A percentile compares a stretch with the other conserved stretches of the same genome.
Evolutionary conservation across 1,140 invertebrate species (phyloP).

Genomic region (Wiebesia pumilae): DNA sequence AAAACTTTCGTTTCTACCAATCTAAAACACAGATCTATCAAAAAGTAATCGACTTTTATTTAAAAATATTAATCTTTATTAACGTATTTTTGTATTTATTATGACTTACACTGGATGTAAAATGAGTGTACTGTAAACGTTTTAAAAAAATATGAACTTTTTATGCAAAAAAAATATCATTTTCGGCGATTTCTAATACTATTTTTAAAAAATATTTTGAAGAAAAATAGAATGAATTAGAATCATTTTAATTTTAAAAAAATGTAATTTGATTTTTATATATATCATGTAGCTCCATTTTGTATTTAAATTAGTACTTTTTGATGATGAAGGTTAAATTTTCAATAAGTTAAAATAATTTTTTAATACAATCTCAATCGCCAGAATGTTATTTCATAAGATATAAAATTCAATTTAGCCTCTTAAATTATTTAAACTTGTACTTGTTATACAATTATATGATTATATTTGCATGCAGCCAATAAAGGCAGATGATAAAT

Average conservation of each 20-base stretch:
- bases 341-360: background rate
- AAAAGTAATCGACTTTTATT: background rate
- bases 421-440: background rate
- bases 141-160: background rate
- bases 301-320: background rate
- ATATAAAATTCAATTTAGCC: background rate
- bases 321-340: background rate
- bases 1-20: background rate
- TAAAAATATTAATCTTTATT: background rate
- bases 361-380: background rate
- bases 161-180: background rate
- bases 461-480: background rate
- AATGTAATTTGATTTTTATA: background rate
- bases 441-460: background rate
- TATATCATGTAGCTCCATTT: background rate
- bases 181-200: background rate
- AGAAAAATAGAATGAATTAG: background rate
- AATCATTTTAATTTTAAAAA: background rate
- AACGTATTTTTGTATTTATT: no score
- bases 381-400: background rate
- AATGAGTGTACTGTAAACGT: no score
- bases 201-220: background rate
- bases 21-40: background rate
- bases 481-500: background rate
- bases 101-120: no score